phyloP scores from a whole-genome alignment of 1,140 invertebrate species.

The Nixonia krombeini region DNA sequence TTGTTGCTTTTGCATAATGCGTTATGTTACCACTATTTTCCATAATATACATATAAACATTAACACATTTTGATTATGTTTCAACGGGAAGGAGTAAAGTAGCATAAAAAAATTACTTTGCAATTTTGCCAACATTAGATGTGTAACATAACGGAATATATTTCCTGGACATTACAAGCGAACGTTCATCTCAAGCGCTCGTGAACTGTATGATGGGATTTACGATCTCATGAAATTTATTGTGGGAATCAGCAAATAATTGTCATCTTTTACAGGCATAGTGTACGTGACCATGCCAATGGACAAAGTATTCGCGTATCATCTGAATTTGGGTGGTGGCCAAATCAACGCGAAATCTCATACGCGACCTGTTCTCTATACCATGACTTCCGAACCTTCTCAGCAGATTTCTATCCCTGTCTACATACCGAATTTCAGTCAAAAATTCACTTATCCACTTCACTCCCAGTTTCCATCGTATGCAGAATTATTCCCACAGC shows the following conservation, averaged over 20 bases:
- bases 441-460: slow-evolving; percentile 55
- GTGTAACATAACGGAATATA: too few species aligned
- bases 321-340: slow-evolving; percentile 49
- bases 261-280: slow-evolving; percentile 51
- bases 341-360: slow-evolving; percentile 42
- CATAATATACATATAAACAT: too few species aligned
- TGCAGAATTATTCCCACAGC: slow-evolving; percentile 42
- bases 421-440: slow-evolving; percentile 51
- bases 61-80: too few species aligned
- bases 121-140: too few species aligned
- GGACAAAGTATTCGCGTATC: slow-evolving; percentile 56
- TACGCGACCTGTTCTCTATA: slow-evolving; percentile 40
- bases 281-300: slow-evolving; percentile 61
- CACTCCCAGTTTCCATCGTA: slow-evolving; percentile 52
- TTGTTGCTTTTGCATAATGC: too few species aligned
- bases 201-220: too few species aligned
- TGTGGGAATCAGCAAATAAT: slow-evolving; percentile 22
- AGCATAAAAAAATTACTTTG: too few species aligned
- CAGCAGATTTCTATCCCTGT: slow-evolving; percentile 56
- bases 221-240: too few species aligned
- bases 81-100: too few species aligned
- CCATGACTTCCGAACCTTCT: slow-evolving; percentile 32
- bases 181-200: too few species aligned
- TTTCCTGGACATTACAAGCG: too few species aligned
- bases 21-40: too few species aligned